These are phyloP conservation scores for Cheirogaleus medius DNA, from an alignment of 2,113 vertebrate species.

Conservation along the genomic window DNA sequence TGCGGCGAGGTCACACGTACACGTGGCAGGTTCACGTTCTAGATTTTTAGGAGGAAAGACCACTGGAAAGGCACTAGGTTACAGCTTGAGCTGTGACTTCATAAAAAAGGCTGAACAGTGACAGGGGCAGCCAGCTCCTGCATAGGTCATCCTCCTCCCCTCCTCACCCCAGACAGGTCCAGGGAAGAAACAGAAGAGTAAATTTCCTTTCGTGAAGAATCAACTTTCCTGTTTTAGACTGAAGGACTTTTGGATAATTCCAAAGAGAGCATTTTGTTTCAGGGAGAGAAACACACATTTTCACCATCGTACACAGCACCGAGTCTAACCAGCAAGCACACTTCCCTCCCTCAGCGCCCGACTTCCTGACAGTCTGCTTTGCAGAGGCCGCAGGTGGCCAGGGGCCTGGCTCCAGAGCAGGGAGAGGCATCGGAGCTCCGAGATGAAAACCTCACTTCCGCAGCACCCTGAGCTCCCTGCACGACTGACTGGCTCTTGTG, in stretches of 20 bases:
- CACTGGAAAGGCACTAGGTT: rapidly evolving
- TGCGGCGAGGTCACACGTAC: not conserved
- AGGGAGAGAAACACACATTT: not conserved
- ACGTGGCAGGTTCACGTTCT: rapidly evolving
- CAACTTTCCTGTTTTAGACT: not conserved
- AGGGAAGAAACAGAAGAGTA: not conserved
- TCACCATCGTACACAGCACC: not conserved
- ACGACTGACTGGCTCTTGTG: not conserved
- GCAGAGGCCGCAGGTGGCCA: not conserved
- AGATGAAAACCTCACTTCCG: slow-evolving; percentile 63
- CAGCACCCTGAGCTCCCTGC: not conserved
- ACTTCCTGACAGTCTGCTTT: slow-evolving; percentile 70
- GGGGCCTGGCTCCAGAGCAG: not conserved
- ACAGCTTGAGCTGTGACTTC: not conserved
- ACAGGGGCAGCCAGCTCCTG: not conserved
- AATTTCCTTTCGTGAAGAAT: not conserved
- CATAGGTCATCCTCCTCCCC: not conserved
- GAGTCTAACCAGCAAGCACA: not conserved
- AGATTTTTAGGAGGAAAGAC: not conserved
- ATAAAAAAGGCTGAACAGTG: not conserved
- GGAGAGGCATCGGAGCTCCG: not conserved
- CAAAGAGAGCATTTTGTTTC: not conserved
- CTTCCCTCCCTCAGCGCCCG: not conserved
- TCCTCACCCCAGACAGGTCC: not conserved
- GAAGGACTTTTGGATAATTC: not conserved